phyloP scores from a whole-genome alignment of 2,113 vertebrate species.

The Leptosomus discolor region DNA sequence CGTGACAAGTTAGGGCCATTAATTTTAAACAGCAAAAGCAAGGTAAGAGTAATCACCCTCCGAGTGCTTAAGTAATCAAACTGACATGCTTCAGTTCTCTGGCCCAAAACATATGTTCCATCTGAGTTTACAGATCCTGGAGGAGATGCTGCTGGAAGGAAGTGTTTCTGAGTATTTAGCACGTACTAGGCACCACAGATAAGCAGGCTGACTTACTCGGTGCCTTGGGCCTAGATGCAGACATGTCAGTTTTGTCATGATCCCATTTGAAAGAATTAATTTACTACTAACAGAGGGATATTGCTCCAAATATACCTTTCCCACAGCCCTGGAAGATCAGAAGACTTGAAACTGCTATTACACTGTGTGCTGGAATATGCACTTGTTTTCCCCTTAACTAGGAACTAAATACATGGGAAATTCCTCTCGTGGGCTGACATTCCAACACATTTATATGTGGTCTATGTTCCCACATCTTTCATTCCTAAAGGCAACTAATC shows the following conservation, averaged over 20 bases:
- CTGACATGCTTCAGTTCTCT: not conserved
- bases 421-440: not conserved
- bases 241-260: not conserved
- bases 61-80: not conserved
- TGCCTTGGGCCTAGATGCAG: not conserved
- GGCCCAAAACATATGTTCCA: not conserved
- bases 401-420: not conserved
- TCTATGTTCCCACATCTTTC: not conserved
- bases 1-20: not conserved
- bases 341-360: not conserved
- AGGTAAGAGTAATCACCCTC: not conserved
- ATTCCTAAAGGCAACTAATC: not conserved
- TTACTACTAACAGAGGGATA: not conserved
- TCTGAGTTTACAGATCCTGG: not conserved
- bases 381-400: not conserved
- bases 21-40: not conserved
- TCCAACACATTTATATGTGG: not conserved
- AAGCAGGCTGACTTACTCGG: not conserved
- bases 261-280: not conserved
- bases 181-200: not conserved
- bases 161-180: not conserved
- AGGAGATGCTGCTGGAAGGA: not conserved
- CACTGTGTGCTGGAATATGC: not conserved
- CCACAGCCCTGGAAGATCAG: not conserved
- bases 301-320: not conserved